These are phyloP conservation scores for Simalia tracyae DNA, from an alignment of 2,797 vertebrate species.

Conservation along the genomic window DNA sequence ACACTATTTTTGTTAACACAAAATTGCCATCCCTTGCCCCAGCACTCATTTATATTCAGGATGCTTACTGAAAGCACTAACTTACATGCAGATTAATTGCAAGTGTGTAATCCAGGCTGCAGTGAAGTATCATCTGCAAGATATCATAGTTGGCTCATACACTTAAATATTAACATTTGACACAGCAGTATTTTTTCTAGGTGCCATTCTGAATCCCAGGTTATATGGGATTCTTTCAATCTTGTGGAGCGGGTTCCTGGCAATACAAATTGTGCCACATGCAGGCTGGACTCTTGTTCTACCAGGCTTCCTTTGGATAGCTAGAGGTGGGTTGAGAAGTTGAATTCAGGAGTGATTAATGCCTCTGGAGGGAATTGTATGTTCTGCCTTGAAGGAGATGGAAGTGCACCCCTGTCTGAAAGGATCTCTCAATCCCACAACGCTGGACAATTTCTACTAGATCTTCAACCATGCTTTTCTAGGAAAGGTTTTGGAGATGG, in stretches of 20 bases:
- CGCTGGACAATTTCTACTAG: not conserved
- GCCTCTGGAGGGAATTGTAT: not conserved
- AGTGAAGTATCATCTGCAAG: not conserved
- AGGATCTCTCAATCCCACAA: not conserved
- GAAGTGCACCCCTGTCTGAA: not conserved
- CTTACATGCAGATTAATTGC: not conserved
- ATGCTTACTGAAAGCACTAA: not conserved
- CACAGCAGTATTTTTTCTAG: not conserved
- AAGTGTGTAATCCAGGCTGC: not conserved
- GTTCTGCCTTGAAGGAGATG: not conserved
- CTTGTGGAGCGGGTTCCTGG: not conserved
- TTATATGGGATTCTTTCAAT: not conserved
- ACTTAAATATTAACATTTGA: not conserved
- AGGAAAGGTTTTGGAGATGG: not conserved
- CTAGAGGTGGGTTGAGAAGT: not conserved
- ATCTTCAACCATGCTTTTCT: not conserved
- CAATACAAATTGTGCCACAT: not conserved
- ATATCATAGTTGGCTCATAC: not conserved
- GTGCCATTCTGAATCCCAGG: not conserved
- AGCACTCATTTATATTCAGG: not conserved
- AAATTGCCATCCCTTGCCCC: not conserved
- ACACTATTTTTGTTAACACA: not conserved
- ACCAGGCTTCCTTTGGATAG: not conserved
- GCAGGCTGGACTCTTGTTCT: not conserved
- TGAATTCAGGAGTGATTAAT: not conserved